A percentile compares a stretch with the other conserved stretches of the same genome.
Conservation (phyloP, 2,888 invertebrate genomes). For the Deroplatys truncata region DNA sequence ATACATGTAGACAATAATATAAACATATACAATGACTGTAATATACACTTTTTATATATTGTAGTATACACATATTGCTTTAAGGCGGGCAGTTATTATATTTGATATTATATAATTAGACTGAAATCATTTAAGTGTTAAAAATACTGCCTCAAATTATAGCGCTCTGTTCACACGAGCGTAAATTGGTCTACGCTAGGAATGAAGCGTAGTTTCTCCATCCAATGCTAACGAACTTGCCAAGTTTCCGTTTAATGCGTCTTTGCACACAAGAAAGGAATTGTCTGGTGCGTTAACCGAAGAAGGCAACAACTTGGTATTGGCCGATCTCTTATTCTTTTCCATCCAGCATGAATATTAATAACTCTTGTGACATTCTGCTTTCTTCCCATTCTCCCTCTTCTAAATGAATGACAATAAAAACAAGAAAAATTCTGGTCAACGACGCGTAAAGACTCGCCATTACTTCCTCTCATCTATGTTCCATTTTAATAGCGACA, state of each 20-base stretch:
- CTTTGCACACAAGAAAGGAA: not conserved
- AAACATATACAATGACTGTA: too few relatives aligned
- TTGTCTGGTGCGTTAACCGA: not conserved
- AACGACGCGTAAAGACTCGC: not conserved
- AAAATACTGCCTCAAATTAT: too few relatives aligned
- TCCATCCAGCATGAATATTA: not conserved
- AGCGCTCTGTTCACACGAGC: too few relatives aligned
- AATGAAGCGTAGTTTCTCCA: not conserved
- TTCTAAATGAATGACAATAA: not conserved
- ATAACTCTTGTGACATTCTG: not conserved
- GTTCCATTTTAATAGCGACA: slow-evolving; percentile 19
- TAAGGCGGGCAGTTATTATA: too few relatives aligned
- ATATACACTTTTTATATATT: too few relatives aligned
- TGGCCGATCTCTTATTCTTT: not conserved
- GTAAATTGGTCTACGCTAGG: too few relatives aligned
- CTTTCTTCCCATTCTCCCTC: not conserved
- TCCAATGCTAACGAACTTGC: not conserved
- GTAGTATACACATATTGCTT: too few relatives aligned
- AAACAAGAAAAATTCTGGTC: not conserved
- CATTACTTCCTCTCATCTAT: slow-evolving; percentile 2
- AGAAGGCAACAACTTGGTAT: not conserved
- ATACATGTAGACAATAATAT: too few relatives aligned
- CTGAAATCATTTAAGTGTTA: too few relatives aligned
- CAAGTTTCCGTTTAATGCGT: not conserved
- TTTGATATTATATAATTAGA: too few relatives aligned